Base-by-base conservation (phyloP, 1,140 invertebrate species). In the Zaprionus inermis region DNA sequence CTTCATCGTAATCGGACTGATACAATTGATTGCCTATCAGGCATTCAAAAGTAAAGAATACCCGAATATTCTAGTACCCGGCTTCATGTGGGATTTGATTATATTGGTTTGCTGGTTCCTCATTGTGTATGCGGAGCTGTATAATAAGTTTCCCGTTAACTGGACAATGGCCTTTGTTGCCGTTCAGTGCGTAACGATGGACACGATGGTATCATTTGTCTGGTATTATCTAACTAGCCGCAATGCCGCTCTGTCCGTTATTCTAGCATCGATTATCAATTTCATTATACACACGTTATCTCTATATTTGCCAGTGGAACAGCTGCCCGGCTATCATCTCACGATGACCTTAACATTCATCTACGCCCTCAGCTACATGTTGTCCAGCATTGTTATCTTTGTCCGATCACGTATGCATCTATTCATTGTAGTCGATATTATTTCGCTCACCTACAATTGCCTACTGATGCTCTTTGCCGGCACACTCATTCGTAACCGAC, bases 401-500 rank as follows among this genome's bases (percentile, higher is more conserved):
- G 5, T 28, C 16, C 6, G 65, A 6, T 1, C 5, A 3, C n/a
- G n/a, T n/a, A n/a, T n/a, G n/a, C n/a, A 16, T 0, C 36, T 51
- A 5, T 3, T 28, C n/a, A 3, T 67, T 0, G 49, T 79, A 5
- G 9, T 57, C 1, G 38, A 59, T 2, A 10, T 46, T 5, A 10
- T 20, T 9, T 46, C 6, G 12, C 14, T 84, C 0, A 2, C 52
- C 1, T 83, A 69, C 9, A 14, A 46, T 41, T 9, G 28, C 1
- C 7, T 38, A 0, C 6, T 84, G 7, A 18, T 54, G 1, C 10
- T 84, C 9, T 84, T 69, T 41, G 49, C 49, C 1, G 11, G 66
- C 16, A 72, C 66, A 11, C 20, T 84, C 0, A 51, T 84, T 7
- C 64, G 84, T 11, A 60, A 84, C 11, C 63, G 81, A 5, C 64